These are phyloP conservation scores for Drosophila bunnanda DNA, from an alignment of 2,888 invertebrate species.

Conservation along the genomic window DNA sequence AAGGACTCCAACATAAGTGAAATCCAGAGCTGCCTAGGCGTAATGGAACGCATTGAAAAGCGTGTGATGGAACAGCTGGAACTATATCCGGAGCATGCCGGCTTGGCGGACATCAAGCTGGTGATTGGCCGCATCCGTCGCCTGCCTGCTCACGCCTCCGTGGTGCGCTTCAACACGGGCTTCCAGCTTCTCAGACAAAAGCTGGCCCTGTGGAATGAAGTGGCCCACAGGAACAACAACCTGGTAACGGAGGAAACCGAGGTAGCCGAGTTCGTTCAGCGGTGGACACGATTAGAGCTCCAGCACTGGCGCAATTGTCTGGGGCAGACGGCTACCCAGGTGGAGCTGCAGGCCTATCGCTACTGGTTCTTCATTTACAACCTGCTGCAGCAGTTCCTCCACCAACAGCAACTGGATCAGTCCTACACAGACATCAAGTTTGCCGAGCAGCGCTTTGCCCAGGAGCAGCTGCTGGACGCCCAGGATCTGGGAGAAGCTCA, in stretches of 20 bases:
- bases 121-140: conserved; percentile 87
- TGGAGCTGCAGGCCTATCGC: conserved; percentile 89
- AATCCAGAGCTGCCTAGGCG: conserved; percentile 89
- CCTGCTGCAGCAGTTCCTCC: conserved; percentile 88
- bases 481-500: conserved; percentile 63
- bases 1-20: conserved; percentile 92
- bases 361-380: conserved; percentile 97
- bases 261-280: conserved; percentile 92
- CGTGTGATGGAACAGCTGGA: conserved; percentile 88
- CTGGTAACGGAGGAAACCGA: conserved; percentile 89
- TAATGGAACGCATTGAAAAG: conserved; percentile 88
- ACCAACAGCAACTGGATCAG: conserved; percentile 74
- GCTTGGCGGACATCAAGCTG: conserved; percentile 88
- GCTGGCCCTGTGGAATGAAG: conserved; percentile 95
- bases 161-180: conserved; percentile 95
- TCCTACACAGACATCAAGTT: conserved; percentile 72
- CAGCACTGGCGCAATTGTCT: conserved; percentile 94
- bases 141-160: conserved; percentile 91
- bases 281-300: conserved; percentile 96
- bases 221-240: conserved; percentile 94
- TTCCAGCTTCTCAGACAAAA: conserved; percentile 94
- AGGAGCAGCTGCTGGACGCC: conserved; percentile 67
- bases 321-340: conserved; percentile 88
- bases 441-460: conserved; percentile 75
- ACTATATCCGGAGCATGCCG: conserved; percentile 96